phyloP scores from a whole-genome alignment of 1,140 invertebrate species.

The Ptiloglossa arizonensis region DNA sequence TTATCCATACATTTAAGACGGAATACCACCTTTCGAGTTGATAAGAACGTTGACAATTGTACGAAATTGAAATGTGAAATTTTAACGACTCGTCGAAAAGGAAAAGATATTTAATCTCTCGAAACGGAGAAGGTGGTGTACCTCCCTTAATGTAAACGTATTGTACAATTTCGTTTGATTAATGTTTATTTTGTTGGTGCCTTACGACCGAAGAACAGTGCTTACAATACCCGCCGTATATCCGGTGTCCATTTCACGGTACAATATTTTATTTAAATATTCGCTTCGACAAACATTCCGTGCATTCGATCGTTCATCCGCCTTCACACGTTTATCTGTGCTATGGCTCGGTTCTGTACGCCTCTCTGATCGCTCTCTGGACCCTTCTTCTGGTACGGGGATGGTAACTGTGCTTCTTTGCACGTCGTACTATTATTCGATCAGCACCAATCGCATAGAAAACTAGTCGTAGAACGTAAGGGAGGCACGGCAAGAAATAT shows the following conservation, averaged over 20 bases:
- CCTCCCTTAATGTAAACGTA: not conserved
- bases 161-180: conserved; percentile 43
- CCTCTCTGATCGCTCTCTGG: not conserved
- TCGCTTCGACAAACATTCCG: not conserved
- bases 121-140: too few species aligned
- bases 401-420: not conserved
- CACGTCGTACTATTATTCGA: conserved; percentile 10
- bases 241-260: conserved; percentile 68
- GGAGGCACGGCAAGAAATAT: conserved; percentile 22
- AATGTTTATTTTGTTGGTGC: conserved; percentile 51
- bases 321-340: conserved; percentile 2
- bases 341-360: conserved; percentile 14
- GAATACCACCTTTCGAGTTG: too few species aligned
- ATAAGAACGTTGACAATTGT: too few species aligned
- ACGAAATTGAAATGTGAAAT: too few species aligned
- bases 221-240: conserved; percentile 62
- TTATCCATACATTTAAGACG: too few species aligned
- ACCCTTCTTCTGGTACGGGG: not conserved
- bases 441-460: too few species aligned
- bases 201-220: conserved; percentile 56
- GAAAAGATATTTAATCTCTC: too few species aligned
- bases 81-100: too few species aligned
- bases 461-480: not conserved
- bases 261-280: conserved; percentile 60
- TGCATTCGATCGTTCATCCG: conserved; percentile 7